These are phyloP conservation scores for Chloebia gouldiae DNA, from an alignment of 2,113 vertebrate species.

Conservation along the genomic window DNA sequence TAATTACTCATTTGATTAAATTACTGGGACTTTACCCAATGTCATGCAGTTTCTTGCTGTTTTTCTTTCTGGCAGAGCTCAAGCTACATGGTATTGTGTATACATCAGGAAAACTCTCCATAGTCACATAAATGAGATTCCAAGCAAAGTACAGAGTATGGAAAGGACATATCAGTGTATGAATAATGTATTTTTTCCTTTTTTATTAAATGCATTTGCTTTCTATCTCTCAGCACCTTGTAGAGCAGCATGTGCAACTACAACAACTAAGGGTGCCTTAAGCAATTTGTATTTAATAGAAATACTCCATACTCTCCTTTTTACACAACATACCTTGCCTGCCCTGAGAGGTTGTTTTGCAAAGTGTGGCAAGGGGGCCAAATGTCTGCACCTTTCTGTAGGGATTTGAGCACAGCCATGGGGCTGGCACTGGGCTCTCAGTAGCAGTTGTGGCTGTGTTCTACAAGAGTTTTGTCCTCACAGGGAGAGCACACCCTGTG, in stretches of 20 bases:
- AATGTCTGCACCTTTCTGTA: neutral
- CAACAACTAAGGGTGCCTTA: neutral
- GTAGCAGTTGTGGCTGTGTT: neutral
- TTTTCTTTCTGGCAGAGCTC: neutral
- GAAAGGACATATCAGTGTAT: neutral
- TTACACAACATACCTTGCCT: neutral
- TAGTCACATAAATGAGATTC: neutral
- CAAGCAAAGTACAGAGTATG: neutral
- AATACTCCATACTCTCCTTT: neutral
- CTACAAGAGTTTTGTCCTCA: neutral
- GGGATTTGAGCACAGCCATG: neutral
- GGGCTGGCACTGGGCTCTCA: neutral
- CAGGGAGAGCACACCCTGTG: neutral
- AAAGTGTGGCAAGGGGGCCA: neutral
- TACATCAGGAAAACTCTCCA: neutral
- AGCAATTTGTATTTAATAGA: neutral
- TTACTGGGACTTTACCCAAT: neutral
- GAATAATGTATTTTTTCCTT: neutral
- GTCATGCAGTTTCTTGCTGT: neutral
- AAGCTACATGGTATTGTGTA: neutral
- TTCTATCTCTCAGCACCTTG: neutral
- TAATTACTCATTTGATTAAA: neutral
- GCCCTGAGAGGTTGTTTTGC: neutral
- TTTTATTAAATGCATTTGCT: neutral
- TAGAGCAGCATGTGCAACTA: neutral